Evolutionary conservation across 2,797 vertebrate genomes (phyloP).

Genomic region (Lithobates sylvaticus): DNA sequence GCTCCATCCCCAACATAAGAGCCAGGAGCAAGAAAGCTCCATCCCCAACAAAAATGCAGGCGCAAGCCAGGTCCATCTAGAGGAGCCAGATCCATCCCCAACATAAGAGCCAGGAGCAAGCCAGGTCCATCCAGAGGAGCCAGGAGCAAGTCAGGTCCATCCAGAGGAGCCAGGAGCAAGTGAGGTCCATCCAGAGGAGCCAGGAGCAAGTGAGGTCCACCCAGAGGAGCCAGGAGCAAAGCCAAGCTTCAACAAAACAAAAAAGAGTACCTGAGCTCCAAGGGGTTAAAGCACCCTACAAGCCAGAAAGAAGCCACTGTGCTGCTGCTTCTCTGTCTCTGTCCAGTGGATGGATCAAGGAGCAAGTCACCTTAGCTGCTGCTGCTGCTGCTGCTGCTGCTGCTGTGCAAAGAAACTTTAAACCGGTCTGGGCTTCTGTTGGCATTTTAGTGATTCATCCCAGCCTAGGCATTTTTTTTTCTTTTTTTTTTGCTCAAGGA

Average conservation of each 20-base stretch:
- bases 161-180: too few relatives aligned
- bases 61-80: too few relatives aligned
- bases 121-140: too few relatives aligned
- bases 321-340: neutral
- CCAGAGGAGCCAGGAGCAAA: too few relatives aligned
- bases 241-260: too few relatives aligned
- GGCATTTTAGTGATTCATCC: constrained; percentile 46
- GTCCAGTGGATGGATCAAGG: neutral
- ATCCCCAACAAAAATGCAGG: too few relatives aligned
- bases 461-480: neutral
- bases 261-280: neutral
- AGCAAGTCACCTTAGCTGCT: constrained; percentile 58
- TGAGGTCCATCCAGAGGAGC: too few relatives aligned
- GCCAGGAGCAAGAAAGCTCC: too few relatives aligned
- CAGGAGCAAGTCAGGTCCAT: too few relatives aligned
- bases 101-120: too few relatives aligned
- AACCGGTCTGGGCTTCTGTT: constrained; percentile 50
- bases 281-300: constrained; percentile 2
- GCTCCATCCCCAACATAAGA: neutral
- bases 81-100: too few relatives aligned
- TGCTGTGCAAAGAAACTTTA: constrained; percentile 48
- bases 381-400: constrained; percentile 37
- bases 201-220: too few relatives aligned
- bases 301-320: neutral
- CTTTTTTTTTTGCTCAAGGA: neutral